phyloP scores from a whole-genome alignment of 2,797 vertebrate species.

The Microcaecilia unicolor region DNA sequence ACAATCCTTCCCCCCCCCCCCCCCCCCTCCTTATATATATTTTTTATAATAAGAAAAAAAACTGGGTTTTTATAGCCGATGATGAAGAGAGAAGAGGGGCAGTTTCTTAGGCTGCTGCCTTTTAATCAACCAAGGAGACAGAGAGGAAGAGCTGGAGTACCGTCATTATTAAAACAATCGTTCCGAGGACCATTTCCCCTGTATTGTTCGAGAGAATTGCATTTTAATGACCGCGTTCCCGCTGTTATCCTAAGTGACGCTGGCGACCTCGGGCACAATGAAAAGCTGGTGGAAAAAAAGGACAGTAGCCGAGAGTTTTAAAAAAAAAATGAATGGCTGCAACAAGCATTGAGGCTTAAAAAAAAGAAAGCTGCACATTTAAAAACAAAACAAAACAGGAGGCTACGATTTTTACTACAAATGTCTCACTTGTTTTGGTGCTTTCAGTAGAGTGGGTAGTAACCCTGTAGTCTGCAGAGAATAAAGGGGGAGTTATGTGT shows the following conservation, averaged over 20 bases:
- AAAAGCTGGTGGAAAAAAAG: neutral
- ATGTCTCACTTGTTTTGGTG: too few relatives aligned
- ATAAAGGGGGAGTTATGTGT: too few relatives aligned
- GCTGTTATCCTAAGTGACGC: constrained; percentile 23
- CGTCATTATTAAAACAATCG: neutral
- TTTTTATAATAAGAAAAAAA: neutral
- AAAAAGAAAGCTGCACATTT: too few relatives aligned
- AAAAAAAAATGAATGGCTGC: too few relatives aligned
- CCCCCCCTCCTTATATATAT: too few relatives aligned
- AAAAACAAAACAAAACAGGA: too few relatives aligned
- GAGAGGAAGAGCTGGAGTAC: neutral
- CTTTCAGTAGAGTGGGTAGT: too few relatives aligned
- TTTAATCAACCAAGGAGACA: neutral
- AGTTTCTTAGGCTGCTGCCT: neutral
- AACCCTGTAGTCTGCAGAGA: too few relatives aligned
- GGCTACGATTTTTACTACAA: too few relatives aligned
- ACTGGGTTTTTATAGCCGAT: neutral
- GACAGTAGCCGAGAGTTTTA: too few relatives aligned
- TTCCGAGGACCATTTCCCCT: neutral
- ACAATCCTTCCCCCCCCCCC: neutral
- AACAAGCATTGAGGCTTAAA: too few relatives aligned
- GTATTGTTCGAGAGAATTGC: constrained; percentile 43
- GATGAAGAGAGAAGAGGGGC: neutral
- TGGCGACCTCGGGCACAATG: constrained; percentile 29
- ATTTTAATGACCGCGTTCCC: constrained; percentile 40